These are phyloP conservation scores for Alouatta caraya DNA, from an alignment of 2,797 vertebrate genomes.

Conservation along the genomic window DNA sequence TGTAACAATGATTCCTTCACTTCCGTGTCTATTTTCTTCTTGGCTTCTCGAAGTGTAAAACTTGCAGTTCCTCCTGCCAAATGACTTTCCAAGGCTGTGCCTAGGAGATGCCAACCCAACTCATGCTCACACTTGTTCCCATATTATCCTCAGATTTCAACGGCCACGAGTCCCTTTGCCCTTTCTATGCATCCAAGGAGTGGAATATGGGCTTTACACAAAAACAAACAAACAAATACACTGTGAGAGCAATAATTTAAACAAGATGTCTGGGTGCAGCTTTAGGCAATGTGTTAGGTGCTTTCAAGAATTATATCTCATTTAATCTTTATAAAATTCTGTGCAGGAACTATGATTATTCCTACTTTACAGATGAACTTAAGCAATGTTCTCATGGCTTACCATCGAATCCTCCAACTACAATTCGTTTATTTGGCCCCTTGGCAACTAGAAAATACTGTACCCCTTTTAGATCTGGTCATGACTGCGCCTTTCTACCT, in stretches of 20 bases:
- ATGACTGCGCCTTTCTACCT: background rate
- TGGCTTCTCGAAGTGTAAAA: slow-evolving; percentile 71
- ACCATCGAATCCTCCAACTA: background rate
- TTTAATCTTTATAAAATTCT: background rate
- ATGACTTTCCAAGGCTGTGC: slow-evolving; percentile 48
- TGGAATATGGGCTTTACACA: background rate
- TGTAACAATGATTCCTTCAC: slow-evolving; percentile 67
- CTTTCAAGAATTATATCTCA: background rate
- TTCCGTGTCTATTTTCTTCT: slow-evolving; percentile 72
- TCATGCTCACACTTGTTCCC: background rate
- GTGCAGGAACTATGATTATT: background rate
- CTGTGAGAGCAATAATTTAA: background rate
- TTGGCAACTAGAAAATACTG: background rate
- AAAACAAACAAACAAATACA: slow-evolving; percentile 3
- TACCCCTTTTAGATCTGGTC: background rate
- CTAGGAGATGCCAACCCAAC: slow-evolving; percentile 36
- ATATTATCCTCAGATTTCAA: background rate
- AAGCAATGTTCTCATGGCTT: background rate
- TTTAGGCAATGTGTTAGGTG: background rate
- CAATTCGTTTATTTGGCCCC: background rate
- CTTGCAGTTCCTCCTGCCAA: slow-evolving; percentile 60
- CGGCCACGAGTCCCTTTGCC: background rate
- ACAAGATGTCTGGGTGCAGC: background rate
- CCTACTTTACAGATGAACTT: background rate
- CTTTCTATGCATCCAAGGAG: background rate